phyloP scores from a whole-genome alignment of 92 coral and sea anemone genomes.

The Epizoanthus stellaris region DNA sequence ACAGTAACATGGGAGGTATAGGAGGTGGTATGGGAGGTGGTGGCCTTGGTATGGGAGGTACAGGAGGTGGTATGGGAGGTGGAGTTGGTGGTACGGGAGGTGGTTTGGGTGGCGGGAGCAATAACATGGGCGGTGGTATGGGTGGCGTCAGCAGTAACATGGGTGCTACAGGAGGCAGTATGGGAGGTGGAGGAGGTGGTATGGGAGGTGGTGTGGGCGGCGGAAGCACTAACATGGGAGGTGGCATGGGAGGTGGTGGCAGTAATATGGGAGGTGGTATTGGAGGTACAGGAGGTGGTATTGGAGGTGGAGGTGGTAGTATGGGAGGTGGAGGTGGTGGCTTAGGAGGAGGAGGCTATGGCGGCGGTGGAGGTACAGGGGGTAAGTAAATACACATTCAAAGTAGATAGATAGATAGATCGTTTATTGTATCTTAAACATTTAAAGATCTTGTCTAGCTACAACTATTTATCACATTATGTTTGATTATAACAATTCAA shows the following conservation, averaged over 20 bases:
- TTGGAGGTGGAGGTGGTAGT: neutral
- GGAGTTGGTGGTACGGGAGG: neutral
- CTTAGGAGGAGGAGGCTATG: no score
- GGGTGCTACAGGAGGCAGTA: neutral
- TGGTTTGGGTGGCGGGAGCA: neutral
- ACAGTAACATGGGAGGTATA: neutral
- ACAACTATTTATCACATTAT: no score
- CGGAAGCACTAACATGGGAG: neutral
- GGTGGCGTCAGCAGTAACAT: neutral
- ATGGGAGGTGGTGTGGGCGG: no score
- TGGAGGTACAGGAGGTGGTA: neutral
- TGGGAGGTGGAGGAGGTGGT: neutral
- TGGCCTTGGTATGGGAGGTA: neutral
- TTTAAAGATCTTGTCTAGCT: no score
- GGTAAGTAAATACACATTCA: neutral
- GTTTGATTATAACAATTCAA: no score
- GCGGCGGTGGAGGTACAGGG: neutral
- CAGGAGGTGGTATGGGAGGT: neutral
- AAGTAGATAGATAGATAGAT: neutral
- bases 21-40: neutral
- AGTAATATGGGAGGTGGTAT: neutral
- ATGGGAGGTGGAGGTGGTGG: neutral
- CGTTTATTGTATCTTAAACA: no score
- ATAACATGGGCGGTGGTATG: neutral
- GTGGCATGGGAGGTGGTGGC: slow-evolving; percentile 5